Base-by-base conservation (phyloP, 1,140 invertebrate species). In the Armadillidium nasatum region DNA sequence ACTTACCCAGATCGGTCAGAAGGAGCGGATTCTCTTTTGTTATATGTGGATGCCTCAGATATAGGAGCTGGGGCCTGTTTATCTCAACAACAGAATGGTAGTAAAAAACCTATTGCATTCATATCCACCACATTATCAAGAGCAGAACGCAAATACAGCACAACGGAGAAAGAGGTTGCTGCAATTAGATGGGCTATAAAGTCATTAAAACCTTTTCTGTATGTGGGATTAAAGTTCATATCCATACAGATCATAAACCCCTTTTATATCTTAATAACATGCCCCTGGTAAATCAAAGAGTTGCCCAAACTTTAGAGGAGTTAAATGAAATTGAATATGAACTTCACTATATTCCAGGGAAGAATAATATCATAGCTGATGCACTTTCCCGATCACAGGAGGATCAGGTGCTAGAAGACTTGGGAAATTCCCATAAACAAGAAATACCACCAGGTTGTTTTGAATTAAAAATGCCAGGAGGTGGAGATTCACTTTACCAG, bases 11-110 rank as follows among this genome's bases (percentile, higher is more conserved):
- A 73, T 50, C 6, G 50, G 10, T 1, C n/a, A 23, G 44, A 23
- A 22, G 45, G 7, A 2, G 44, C 46, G 0, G 50, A 23, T 60
- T 7, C 19, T 7, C 19, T 60, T 7, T 60, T 19, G 7, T 54
- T 73, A 19, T 23, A 73, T 73, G 72, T 46, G n/a, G 45, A 73
- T 54, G 72, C 72, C 19, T 73, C 72, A n/a, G 45, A 60, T 11
- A 7, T 15, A 9, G 72, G 72, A 2, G 72, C 72, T 9, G 46
- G 44, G 6, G 45, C 72, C 3, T 73, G 72, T 54, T 54, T 54
- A 19, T 0, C 22, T 9, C 72, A 73, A 15, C 13, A 60, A 11
- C 72, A 73, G 4, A 4, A 73, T 21, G 72, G n/a, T 19, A 6
- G 4, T n/a, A 19, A 50, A 7, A 73, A 60, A 50, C 45, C 60